Evolutionary conservation across 2,888 invertebrate genomes (phyloP).

Genomic region (Formica aserva): DNA sequence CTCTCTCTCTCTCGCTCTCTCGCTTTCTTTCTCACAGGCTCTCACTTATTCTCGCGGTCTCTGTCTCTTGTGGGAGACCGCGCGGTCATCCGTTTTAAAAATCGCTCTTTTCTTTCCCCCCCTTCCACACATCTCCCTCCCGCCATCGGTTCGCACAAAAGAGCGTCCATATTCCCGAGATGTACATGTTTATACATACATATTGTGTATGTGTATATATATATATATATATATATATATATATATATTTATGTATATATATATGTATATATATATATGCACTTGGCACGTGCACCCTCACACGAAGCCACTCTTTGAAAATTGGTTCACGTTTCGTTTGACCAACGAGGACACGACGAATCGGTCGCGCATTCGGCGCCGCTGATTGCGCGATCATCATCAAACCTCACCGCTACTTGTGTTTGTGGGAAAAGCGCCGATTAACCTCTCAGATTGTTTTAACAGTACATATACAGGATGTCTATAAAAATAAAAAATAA

Average conservation of each 20-base stretch:
- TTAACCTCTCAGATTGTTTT: background rate
- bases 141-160: conserved; percentile 68
- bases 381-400: conserved; percentile 52
- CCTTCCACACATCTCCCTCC: conserved; percentile 25
- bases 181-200: conserved; percentile 71
- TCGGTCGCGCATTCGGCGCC: conserved; percentile 42
- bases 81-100: conserved; percentile 50
- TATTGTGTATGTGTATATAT: conserved; percentile 60
- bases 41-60: conserved; percentile 15
- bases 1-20: conserved; percentile 54
- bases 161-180: conserved; percentile 72
- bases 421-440: background rate
- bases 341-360: conserved; percentile 77
- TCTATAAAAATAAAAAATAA: conserved; percentile 1
- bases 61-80: conserved; percentile 43
- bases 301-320: conserved; percentile 74
- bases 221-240: conserved; percentile 48
- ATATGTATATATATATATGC: conserved; percentile 69
- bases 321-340: conserved; percentile 66
- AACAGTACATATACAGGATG: background rate
- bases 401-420: conserved; percentile 10
- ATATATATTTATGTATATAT: conserved; percentile 55
- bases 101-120: conserved; percentile 30
- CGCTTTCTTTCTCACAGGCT: conserved; percentile 14
- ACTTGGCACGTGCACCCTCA: conserved; percentile 76